Evolutionary conservation across 1,140 invertebrate species (phyloP).

Genomic region (Monomorium pharaonis): DNA sequence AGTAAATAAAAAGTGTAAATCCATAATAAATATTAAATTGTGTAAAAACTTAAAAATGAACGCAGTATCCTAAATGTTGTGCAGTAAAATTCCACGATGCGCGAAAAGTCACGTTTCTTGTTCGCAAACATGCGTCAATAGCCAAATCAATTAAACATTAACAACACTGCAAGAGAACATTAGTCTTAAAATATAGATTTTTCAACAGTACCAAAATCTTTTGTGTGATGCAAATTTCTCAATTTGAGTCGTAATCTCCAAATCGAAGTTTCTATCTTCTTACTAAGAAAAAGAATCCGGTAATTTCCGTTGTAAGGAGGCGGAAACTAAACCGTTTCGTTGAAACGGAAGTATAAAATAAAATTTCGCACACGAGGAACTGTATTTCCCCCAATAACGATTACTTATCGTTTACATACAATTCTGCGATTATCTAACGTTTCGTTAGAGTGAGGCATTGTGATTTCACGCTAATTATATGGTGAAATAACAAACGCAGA

Average conservation of each 20-base stretch:
- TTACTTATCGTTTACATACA: neutral
- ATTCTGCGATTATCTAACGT: neutral
- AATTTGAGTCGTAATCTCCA: neutral
- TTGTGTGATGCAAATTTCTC: neutral
- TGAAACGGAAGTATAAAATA: neutral
- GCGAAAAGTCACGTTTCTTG: neutral
- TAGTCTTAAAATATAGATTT: neutral
- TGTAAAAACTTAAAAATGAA: constrained; percentile 76
- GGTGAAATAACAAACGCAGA: neutral
- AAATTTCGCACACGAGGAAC: neutral
- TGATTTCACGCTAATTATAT: neutral
- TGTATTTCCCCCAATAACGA: neutral
- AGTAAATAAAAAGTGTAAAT: constrained; percentile 65
- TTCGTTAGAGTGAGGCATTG: neutral
- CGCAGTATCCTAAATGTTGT: constrained; percentile 57
- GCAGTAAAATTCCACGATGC: constrained; percentile 43
- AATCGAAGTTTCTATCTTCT: neutral
- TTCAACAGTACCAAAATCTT: neutral
- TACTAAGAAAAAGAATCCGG: neutral
- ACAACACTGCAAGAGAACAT: neutral
- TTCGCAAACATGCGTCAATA: neutral
- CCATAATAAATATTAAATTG: constrained; percentile 76
- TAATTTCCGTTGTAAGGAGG: neutral
- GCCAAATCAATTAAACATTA: neutral
- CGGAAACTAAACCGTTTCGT: neutral